Percentiles rank a stretch among this genome's conserved stretches.
Evolutionary conservation across 1,140 invertebrate species (phyloP).

Genomic region (Galleria mellonella): DNA sequence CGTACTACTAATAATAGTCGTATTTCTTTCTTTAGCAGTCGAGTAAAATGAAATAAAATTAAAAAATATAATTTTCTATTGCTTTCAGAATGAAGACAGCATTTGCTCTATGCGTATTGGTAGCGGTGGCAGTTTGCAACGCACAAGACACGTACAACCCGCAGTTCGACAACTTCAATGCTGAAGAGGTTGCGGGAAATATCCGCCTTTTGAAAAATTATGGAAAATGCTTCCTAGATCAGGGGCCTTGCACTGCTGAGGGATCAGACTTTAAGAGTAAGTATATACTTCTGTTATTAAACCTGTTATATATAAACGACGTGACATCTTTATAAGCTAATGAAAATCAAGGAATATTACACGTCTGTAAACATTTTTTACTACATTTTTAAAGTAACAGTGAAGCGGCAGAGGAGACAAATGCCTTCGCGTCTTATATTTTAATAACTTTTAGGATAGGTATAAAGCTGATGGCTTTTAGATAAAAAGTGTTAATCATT

Average conservation of each 20-base stretch:
- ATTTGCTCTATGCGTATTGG: constrained; percentile 27
- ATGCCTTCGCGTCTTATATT: no score
- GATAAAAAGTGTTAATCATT: no score
- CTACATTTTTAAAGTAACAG: no score
- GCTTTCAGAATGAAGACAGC: constrained; percentile 41
- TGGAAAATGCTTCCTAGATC: constrained; percentile 80
- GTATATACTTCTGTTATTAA: constrained; percentile 27
- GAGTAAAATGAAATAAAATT: no score
- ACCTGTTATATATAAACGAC: neutral
- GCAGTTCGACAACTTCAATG: constrained; percentile 77
- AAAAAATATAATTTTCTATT: constrained; percentile 11
- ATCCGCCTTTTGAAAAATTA: constrained; percentile 80
- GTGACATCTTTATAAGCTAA: no score
- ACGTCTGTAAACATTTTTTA: neutral
- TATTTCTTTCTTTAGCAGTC: neutral
- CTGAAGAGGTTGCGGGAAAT: constrained; percentile 80
- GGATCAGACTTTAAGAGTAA: constrained; percentile 83
- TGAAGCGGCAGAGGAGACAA: no score
- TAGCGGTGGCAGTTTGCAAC: constrained; percentile 24
- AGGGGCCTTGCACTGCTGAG: constrained; percentile 82
- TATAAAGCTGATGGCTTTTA: no score
- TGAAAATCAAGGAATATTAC: no score
- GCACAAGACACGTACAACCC: constrained; percentile 44
- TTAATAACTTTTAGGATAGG: no score
- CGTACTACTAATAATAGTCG: no score